phyloP scores from a whole-genome alignment of 2,888 invertebrate species.

The Myopa testacea region DNA sequence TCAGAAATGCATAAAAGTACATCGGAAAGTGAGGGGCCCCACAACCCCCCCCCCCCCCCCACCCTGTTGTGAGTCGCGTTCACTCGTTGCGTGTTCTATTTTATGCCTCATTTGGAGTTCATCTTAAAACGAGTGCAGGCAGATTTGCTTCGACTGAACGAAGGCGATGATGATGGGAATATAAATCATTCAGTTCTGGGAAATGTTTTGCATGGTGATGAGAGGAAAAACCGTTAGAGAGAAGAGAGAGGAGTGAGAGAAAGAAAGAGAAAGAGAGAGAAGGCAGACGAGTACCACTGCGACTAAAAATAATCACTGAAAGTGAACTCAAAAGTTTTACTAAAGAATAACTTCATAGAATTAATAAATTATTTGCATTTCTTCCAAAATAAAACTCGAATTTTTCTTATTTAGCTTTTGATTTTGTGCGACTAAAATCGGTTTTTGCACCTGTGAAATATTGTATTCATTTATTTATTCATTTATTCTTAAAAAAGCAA shows the following conservation, averaged over 20 bases:
- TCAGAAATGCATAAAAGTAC: conserved; percentile 10
- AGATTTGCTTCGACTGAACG: neutral
- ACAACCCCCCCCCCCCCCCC: neutral
- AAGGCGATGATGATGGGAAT: neutral
- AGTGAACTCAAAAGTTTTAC: neutral
- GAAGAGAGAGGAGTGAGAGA: neutral
- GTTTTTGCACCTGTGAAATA: no score
- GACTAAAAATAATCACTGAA: neutral
- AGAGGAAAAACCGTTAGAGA: neutral
- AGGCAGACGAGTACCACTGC: no score
- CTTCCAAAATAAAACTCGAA: no score
- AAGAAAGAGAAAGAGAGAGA: neutral
- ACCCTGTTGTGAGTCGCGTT: neutral
- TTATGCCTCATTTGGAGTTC: conserved; percentile 21
- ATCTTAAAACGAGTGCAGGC: neutral
- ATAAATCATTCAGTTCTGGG: neutral
- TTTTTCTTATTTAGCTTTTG: no score
- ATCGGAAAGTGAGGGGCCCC: neutral
- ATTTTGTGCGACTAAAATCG: no score
- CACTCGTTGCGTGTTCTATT: conserved; percentile 9
- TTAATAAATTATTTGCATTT: no score
- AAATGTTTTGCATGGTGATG: neutral
- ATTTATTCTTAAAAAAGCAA: neutral
- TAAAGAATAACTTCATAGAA: no score
- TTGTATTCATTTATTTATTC: no score